phyloP scores from a whole-genome alignment of 1,140 invertebrate genomes.

The Diabrotica undecimpunctata region DNA sequence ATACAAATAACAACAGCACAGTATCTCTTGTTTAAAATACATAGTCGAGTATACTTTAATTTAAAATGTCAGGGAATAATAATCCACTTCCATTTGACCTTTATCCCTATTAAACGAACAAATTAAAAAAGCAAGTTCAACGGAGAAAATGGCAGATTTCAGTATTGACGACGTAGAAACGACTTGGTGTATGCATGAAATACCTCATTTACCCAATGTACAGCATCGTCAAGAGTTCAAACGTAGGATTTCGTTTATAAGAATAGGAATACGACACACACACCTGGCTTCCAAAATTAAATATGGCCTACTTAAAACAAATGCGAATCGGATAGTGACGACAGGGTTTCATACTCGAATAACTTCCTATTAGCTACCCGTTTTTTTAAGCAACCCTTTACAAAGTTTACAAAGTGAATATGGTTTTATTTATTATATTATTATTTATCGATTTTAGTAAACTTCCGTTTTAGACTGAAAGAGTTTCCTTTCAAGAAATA shows the following conservation, averaged over 20 bases:
- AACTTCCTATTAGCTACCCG: no score
- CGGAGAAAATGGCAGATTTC: neutral
- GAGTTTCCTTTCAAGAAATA: no score
- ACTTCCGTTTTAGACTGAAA: neutral
- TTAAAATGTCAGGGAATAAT: neutral
- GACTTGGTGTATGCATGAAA: neutral
- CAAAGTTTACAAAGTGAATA: neutral
- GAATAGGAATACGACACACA: conserved; percentile 17
- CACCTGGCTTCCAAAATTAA: conserved; percentile 39
- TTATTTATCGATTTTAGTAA: neutral
- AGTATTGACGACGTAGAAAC: neutral
- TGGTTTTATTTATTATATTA: neutral
- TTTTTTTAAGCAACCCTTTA: no score
- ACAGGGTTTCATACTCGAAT: no score
- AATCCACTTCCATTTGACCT: conserved; percentile 8
- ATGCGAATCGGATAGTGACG: neutral
- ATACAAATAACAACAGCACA: neutral
- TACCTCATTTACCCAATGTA: conserved; percentile 13
- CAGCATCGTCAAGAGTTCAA: conserved; percentile 22
- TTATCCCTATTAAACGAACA: neutral
- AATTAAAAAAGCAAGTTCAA: conserved; percentile 1
- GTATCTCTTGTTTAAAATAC: neutral
- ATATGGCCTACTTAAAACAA: conserved; percentile 34
- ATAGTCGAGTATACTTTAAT: neutral
- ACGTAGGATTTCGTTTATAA: conserved; percentile 8